phyloP scores from a whole-genome alignment of 2,888 invertebrate genomes.

The Phasia obesa region DNA sequence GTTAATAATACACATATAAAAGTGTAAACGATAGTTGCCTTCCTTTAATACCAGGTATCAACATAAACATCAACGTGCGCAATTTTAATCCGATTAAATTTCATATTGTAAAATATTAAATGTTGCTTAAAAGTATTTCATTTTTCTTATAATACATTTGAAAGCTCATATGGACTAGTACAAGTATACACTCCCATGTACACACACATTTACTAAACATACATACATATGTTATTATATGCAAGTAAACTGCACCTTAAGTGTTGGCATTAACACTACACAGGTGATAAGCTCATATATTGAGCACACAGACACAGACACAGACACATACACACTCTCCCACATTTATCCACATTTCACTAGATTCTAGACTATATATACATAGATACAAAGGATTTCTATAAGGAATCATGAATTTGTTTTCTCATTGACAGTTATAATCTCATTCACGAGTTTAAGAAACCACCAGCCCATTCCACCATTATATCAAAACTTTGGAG shows the following conservation, averaged over 20 bases:
- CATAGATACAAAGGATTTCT: background rate
- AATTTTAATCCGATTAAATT: conserved; percentile 68
- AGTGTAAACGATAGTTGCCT: conserved; percentile 6
- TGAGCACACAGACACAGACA: conserved; percentile 1
- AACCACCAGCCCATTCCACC: conserved; percentile 22
- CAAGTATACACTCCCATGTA: background rate
- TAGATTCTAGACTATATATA: conserved; percentile 3
- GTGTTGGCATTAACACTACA: conserved; percentile 64
- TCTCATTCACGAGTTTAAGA: background rate
- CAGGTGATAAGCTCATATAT: conserved; percentile 63
- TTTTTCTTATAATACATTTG: background rate
- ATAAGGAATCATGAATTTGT: conserved; percentile 26
- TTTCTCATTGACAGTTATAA: conserved; percentile 34
- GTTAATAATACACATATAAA: conserved; percentile 12
- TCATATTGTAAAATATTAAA: conserved; percentile 66
- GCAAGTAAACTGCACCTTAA: conserved; percentile 53
- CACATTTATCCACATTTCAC: background rate
- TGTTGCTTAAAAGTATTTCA: conserved; percentile 42
- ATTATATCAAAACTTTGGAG: background rate
- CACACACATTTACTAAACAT: background rate
- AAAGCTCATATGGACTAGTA: background rate
- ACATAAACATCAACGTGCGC: conserved; percentile 13
- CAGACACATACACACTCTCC: background rate
- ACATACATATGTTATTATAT: background rate
- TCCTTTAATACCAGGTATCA: background rate